A percentile compares a stretch with the other conserved stretches of the same genome.
Conservation (phyloP, 2,113 vertebrate genomes). For the Dipodomys merriami region DNA sequence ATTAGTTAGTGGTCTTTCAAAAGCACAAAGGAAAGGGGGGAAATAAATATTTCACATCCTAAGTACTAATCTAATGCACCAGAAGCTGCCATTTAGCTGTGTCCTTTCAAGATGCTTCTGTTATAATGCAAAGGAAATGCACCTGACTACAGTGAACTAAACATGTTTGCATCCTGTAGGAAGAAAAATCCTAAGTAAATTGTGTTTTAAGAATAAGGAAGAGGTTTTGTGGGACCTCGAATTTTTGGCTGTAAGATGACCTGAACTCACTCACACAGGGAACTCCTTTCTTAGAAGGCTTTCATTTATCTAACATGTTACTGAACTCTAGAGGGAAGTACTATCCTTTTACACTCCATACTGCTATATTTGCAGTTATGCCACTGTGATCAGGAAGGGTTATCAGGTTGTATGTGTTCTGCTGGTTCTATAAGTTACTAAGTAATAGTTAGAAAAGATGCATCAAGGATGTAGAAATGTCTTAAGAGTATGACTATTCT, state of each 20-base stretch:
- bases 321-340: not conserved
- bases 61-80: not conserved
- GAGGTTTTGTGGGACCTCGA: not conserved
- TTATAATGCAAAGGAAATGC: not conserved
- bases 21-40: not conserved
- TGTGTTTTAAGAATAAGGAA: not conserved
- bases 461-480: not conserved
- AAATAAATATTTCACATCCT: not conserved
- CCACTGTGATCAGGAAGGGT: not conserved
- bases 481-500: not conserved
- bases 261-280: not conserved
- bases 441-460: not conserved
- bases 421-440: not conserved
- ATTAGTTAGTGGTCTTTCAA: not conserved
- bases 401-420: not conserved
- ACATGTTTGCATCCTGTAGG: not conserved
- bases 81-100: not conserved
- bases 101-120: not conserved
- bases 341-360: not conserved
- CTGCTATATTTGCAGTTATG: not conserved
- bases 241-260: not conserved
- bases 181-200: not conserved
- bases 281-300: not conserved
- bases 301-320: not conserved
- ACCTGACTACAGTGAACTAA: not conserved